Base-by-base conservation (phyloP, 1,140 invertebrate genomes). In the Meteorus sp. region DNA sequence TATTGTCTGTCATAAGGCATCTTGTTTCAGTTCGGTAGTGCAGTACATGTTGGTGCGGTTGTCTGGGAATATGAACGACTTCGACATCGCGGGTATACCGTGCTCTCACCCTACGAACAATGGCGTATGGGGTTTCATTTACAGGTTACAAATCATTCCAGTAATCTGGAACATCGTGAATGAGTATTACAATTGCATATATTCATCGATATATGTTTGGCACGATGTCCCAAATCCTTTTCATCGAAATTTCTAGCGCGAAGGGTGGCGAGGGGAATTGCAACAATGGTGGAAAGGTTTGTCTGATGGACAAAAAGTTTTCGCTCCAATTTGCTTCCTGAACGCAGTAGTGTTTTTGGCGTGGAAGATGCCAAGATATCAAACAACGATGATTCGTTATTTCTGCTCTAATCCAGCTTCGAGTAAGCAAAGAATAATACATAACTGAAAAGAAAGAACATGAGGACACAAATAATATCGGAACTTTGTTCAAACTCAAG, bases 41-140 rank as follows among this genome's bases (percentile, higher is more conserved):
- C 84, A 23, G 88, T 87, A 72, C 85, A 94, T 74, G 79, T 84
- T 8, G 88, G 86, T 37, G 89, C 88, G 70, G 84, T 90, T 15
- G 89, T 95, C 59, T 92, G 91, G 89, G 89, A 95, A 75, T 95
- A 95, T 85, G 93, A 97, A 79, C 86, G 84, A 65, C 82, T 93
- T 68, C 80, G 90, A 60, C 73, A 81, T 37, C 84, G 85, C 73
- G 86, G 87, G 1, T 71, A 83, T 20, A 79, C 75, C 11, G 79
- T 86, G 63, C 76, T 86, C 3, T 83, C 84, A 68, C 79, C 73
- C 77, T 73, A 75, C 56, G 77, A 79, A 44, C 69, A 82, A 65
- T 77, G 61, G 65, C 66, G 55, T 71, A 45, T 70, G 65, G 79
- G 70, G 75, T 78, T 80, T 65, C 73, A 64, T 68, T 71, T 56